Conservation (phyloP, 2,113 vertebrate species). For the Oxyruncus cristatus region DNA sequence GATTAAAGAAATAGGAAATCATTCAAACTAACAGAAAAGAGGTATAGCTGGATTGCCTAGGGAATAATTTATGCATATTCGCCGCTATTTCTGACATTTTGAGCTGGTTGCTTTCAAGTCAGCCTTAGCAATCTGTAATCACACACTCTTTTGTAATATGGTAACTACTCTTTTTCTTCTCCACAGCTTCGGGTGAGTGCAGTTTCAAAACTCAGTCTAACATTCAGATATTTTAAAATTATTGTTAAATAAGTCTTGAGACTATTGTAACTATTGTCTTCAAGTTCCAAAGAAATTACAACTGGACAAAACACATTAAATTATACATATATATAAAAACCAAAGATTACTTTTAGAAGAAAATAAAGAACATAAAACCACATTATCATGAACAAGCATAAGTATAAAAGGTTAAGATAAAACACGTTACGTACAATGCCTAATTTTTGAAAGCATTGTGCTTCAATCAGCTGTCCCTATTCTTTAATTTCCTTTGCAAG, state of each 20-base stretch:
- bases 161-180: background rate
- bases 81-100: background rate
- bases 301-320: background rate
- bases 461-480: background rate
- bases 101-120: background rate
- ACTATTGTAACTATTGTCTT: background rate
- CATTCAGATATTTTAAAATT: background rate
- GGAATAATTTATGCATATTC: background rate
- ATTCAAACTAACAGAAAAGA: background rate
- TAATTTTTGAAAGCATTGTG: background rate
- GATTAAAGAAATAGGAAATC: background rate
- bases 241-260: background rate
- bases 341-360: background rate
- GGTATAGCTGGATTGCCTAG: background rate
- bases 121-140: background rate
- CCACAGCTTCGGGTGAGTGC: background rate
- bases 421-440: background rate
- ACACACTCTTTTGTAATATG: background rate
- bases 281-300: background rate
- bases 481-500: slow-evolving; percentile 8
- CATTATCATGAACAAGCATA: background rate
- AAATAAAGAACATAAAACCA: background rate
- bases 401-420: background rate
- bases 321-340: background rate
- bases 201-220: background rate